Conservation (phyloP, 1,140 invertebrate genomes). For the Caenorhabditis briggsae region DNA sequence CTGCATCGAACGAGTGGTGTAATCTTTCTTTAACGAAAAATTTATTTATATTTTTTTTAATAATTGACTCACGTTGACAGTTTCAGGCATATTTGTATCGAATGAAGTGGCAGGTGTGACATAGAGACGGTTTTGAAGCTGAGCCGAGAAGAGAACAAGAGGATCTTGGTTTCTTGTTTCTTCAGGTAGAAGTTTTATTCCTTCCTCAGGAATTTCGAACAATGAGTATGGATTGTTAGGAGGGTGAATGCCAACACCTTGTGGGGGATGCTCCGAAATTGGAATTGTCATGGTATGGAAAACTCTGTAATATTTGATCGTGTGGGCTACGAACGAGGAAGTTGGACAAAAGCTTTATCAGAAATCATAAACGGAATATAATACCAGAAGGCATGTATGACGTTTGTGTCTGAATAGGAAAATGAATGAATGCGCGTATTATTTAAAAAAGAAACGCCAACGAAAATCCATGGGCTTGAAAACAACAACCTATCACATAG, state of each 20-base stretch:
- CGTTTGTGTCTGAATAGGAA: no score
- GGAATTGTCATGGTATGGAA: not conserved
- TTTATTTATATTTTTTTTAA: not conserved
- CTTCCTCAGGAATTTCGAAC: not conserved
- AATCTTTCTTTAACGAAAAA: slow-evolving; percentile 2
- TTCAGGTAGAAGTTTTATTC: not conserved
- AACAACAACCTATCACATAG: no score
- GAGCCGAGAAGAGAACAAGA: not conserved
- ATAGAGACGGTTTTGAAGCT: not conserved
- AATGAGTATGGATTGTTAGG: not conserved
- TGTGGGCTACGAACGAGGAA: no score
- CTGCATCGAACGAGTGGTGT: no score
- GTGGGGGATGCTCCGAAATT: not conserved
- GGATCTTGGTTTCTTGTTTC: not conserved
- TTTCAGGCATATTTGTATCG: not conserved
- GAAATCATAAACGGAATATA: no score
- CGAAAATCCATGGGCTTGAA: no score
- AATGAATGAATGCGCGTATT: no score
- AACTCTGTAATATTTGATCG: no score
- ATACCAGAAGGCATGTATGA: no score
- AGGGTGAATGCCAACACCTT: not conserved
- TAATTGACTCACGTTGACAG: not conserved
- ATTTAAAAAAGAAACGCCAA: no score
- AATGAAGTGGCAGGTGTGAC: not conserved
- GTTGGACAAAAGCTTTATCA: no score